These are phyloP conservation scores for Rapana venosa DNA, from an alignment of 2,888 invertebrate species.

Conservation along the genomic window DNA sequence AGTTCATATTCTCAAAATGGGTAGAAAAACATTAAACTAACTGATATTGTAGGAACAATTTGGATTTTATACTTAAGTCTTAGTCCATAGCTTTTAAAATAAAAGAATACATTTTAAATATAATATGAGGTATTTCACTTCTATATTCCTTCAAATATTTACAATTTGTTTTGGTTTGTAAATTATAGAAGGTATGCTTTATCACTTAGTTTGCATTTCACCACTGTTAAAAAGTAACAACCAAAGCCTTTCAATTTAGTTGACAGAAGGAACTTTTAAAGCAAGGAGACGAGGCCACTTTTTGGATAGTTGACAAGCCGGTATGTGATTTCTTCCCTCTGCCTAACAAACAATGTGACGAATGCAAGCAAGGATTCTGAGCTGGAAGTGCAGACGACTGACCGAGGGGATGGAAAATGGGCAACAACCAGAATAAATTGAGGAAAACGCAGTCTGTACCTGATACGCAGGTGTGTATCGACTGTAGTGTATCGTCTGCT, in stretches of 20 bases:
- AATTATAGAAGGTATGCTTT: not conserved
- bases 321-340: not conserved
- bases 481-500: not conserved
- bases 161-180: not conserved
- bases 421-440: conserved; percentile 70
- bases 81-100: not conserved
- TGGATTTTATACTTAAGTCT: too few relatives aligned
- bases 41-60: not conserved
- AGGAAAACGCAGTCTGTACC: conserved; percentile 71
- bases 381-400: not conserved
- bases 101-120: not conserved
- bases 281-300: not conserved
- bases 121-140: not conserved
- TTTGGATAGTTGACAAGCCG: not conserved
- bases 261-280: not conserved
- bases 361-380: not conserved
- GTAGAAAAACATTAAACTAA: not conserved
- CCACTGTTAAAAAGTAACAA: conserved; percentile 16
- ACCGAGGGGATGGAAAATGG: conserved; percentile 56
- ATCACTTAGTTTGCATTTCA: not conserved
- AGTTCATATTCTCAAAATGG: not conserved
- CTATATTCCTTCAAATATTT: too few relatives aligned
- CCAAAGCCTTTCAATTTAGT: conserved; percentile 24
- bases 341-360: not conserved
- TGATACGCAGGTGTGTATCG: conserved; percentile 67